Percentiles rank a stretch among this genome's conserved stretches.
These are phyloP conservation scores for Arrhopalites spinosus DNA, from an alignment of 2,888 invertebrate genomes.

Conservation along the genomic window DNA sequence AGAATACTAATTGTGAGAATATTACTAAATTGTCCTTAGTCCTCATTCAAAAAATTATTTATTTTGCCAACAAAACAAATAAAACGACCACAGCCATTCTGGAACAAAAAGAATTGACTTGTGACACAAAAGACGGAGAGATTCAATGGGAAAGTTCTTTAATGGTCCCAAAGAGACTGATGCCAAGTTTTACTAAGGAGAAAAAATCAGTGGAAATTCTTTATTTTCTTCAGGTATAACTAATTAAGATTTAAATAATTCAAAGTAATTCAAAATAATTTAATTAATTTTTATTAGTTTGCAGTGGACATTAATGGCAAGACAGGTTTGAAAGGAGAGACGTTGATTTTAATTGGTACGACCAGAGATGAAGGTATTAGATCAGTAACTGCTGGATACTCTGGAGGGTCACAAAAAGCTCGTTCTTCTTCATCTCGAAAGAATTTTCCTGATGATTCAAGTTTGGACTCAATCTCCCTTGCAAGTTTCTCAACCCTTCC, in stretches of 20 bases:
- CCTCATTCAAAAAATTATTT: constrained; percentile 18
- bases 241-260: neutral
- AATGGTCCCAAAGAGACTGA: constrained; percentile 8
- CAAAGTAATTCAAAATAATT: neutral
- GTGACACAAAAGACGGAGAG: constrained; percentile 13
- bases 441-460: too few relatives aligned
- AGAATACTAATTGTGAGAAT: constrained; percentile 16
- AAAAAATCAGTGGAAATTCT: constrained; percentile 22
- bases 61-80: constrained; percentile 11
- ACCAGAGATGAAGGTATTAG: neutral
- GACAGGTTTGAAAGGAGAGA: constrained; percentile 20
- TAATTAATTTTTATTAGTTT: too few relatives aligned
- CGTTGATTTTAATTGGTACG: constrained; percentile 28
- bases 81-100: constrained; percentile 7
- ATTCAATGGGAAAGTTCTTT: neutral
- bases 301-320: constrained; percentile 21
- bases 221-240: constrained; percentile 20
- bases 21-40: neutral
- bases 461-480: too few relatives aligned
- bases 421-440: too few relatives aligned
- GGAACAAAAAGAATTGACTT: neutral
- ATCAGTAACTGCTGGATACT: too few relatives aligned
- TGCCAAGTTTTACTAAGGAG: constrained; percentile 21
- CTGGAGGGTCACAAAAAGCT: too few relatives aligned
- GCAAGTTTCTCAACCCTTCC: too few relatives aligned